Percentiles rank a stretch among this genome's conserved stretches.
Conservation (phyloP, 2,113 vertebrate species). For the Falcunculus frontatus region DNA sequence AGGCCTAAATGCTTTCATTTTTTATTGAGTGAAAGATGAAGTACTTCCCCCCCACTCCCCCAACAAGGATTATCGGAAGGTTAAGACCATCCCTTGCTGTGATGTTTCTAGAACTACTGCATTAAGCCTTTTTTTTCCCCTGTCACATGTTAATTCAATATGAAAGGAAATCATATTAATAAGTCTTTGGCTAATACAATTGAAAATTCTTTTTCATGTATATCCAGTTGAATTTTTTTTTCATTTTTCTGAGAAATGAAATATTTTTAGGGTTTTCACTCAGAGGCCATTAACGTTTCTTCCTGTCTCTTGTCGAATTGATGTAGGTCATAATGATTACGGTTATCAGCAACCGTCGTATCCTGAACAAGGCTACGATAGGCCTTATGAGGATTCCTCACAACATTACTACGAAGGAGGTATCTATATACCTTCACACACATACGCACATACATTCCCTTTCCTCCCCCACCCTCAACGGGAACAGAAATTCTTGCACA, state of each 20-base stretch:
- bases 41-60: background rate
- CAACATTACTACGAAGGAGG: slow-evolving; percentile 90
- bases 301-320: slow-evolving; percentile 90
- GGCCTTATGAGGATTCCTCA: slow-evolving; percentile 89
- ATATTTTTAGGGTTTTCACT: slow-evolving; percentile 77
- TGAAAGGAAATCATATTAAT: slow-evolving; percentile 70
- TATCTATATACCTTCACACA: slow-evolving; percentile 89
- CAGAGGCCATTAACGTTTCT: slow-evolving; percentile 87
- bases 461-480: slow-evolving; percentile 59
- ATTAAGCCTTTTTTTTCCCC: slow-evolving; percentile 55
- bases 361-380: slow-evolving; percentile 91
- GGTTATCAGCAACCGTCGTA: slow-evolving; percentile 90
- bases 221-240: slow-evolving; percentile 74
- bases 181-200: slow-evolving; percentile 74
- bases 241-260: slow-evolving; percentile 78
- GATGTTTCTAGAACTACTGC: slow-evolving; percentile 69
- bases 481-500: slow-evolving; percentile 61
- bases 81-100: slow-evolving; percentile 65
- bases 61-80: slow-evolving; percentile 57
- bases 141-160: slow-evolving; percentile 68
- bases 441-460: slow-evolving; percentile 66
- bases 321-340: slow-evolving; percentile 92
- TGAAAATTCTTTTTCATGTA: slow-evolving; percentile 74
- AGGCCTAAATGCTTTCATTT: slow-evolving; percentile 70
- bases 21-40: slow-evolving; percentile 65